Conservation (phyloP, 2,113 vertebrate genomes). For the Chionodraco myersi region DNA sequence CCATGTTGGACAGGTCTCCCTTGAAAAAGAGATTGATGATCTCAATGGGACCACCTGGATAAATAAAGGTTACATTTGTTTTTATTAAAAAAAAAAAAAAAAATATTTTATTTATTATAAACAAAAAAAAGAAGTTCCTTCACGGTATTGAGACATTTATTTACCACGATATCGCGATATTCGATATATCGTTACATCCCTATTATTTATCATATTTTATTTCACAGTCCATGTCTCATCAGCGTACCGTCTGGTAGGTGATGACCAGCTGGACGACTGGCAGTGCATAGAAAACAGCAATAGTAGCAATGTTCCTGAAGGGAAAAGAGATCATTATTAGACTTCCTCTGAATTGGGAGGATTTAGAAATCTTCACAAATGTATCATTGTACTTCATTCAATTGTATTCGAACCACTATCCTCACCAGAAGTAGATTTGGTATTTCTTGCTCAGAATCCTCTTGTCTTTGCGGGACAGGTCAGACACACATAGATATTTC, state of each 20-base stretch:
- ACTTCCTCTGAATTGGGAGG: fast-evolving
- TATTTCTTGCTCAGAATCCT: slow-evolving; percentile 96
- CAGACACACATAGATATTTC: slow-evolving; percentile 94
- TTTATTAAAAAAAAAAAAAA: too few relatives aligned
- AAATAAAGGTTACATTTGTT: too few relatives aligned
- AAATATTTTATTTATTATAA: too few relatives aligned
- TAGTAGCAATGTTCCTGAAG: slow-evolving; percentile 95
- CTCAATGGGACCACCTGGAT: too few relatives aligned
- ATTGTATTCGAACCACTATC: background rate
- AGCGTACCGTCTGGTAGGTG: slow-evolving; percentile 94
- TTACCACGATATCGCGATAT: too few relatives aligned
- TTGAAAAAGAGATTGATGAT: too few relatives aligned
- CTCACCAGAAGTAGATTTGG: slow-evolving; percentile 99
- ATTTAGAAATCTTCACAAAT: background rate
- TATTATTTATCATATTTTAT: background rate
- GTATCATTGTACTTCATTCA: background rate
- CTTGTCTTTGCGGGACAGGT: slow-evolving; percentile 95
- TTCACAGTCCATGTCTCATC: background rate
- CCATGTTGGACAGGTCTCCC: too few relatives aligned
- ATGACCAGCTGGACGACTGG: slow-evolving; percentile 97
- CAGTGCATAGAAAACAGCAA: slow-evolving; percentile 95
- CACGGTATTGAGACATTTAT: too few relatives aligned
- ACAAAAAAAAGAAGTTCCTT: too few relatives aligned
- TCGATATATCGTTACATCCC: too few relatives aligned
- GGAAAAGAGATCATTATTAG: background rate